Percentiles rank a stretch among this genome's conserved stretches.
Conservation (phyloP, 2,113 vertebrate genomes). For the Microcebus griseorufus region DNA sequence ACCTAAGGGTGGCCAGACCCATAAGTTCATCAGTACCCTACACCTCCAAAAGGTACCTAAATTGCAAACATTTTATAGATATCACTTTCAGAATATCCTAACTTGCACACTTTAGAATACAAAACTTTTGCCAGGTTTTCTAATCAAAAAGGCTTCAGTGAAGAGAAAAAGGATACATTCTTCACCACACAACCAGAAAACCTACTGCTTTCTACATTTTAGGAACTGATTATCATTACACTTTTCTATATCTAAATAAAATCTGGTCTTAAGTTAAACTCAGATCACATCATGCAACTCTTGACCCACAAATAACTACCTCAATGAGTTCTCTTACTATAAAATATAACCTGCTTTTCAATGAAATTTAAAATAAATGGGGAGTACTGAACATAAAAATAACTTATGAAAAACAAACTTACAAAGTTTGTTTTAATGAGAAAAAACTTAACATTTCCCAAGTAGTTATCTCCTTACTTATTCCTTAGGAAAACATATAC, state of each 20-base stretch:
- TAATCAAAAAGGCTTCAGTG: not conserved
- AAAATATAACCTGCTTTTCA: not conserved
- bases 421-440: not conserved
- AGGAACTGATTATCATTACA: not conserved
- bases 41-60: not conserved
- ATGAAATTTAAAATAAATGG: conserved; percentile 25
- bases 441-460: not conserved
- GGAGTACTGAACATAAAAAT: not conserved
- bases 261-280: not conserved
- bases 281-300: not conserved
- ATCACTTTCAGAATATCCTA: not conserved
- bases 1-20: not conserved
- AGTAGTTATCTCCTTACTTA: not conserved
- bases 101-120: not conserved
- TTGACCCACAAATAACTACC: not conserved
- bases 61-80: not conserved
- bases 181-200: not conserved
- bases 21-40: not conserved
- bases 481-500: not conserved
- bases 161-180: not conserved
- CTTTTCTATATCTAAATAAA: not conserved
- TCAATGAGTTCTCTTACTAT: not conserved
- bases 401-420: not conserved
- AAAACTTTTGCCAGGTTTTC: not conserved
- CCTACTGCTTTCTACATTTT: not conserved